Percentiles rank a stretch among this genome's conserved stretches.
Conservation (phyloP, 2,888 invertebrate species). For the Onthophagus sagittarius region DNA sequence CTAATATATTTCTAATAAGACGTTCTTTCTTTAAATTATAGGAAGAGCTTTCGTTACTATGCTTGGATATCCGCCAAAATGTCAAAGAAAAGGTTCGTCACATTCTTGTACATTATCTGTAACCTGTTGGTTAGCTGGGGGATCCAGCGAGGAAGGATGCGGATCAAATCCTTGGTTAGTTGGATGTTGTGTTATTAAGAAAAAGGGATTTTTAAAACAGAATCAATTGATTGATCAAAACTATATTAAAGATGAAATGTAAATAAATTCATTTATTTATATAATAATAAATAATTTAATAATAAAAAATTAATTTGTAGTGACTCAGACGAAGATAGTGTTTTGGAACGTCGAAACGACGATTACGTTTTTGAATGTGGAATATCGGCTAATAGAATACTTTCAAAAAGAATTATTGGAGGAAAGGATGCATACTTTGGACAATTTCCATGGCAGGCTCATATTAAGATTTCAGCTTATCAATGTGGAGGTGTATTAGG, state of each 20-base stretch:
- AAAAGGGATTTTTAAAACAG: conserved; percentile 26
- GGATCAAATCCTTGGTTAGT: conserved; percentile 67
- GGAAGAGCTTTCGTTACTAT: conserved; percentile 55
- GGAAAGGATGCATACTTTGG: conserved; percentile 72
- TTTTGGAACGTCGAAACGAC: conserved; percentile 40
- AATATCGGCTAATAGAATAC: conserved; percentile 54
- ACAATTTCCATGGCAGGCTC: conserved; percentile 84
- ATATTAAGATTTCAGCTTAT: conserved; percentile 75
- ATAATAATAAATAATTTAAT: neutral
- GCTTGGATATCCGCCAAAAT: conserved; percentile 57
- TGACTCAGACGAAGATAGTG: conserved; percentile 20
- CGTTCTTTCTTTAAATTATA: conserved; percentile 26
- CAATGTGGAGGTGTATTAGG: conserved; percentile 80
- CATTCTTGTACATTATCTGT: conserved; percentile 67
- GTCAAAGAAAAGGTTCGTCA: conserved; percentile 55
- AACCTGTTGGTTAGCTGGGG: conserved; percentile 73
- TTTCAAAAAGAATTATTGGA: conserved; percentile 76
- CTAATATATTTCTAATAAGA: neutral
- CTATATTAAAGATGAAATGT: conserved; percentile 30
- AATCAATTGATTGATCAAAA: conserved; percentile 19
- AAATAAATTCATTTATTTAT: conserved; percentile 21
- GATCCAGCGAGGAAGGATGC: conserved; percentile 62
- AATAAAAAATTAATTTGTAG: conserved; percentile 2
- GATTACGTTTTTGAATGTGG: conserved; percentile 61
- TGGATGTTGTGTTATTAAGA: conserved; percentile 62